Evolutionary conservation across 35 echinoderm and acorn worm genomes (phyloP).

Genomic region (Holothuria glaberrima): DNA sequence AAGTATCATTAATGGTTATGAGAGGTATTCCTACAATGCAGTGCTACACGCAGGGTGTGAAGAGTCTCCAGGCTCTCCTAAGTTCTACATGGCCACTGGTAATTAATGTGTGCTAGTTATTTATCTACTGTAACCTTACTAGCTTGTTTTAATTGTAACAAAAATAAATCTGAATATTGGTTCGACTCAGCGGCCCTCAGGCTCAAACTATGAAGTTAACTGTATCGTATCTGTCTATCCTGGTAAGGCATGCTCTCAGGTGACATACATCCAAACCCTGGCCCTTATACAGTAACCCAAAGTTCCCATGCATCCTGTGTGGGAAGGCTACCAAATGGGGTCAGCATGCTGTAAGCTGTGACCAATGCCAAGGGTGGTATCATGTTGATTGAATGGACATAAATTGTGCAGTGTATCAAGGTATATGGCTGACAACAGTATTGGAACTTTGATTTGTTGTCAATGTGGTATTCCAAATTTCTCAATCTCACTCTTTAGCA

Average conservation of each 20-base stretch:
- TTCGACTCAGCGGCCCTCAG: too few species aligned
- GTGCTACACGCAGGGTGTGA: too few species aligned
- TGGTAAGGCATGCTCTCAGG: conserved; percentile 30
- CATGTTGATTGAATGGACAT: conserved; percentile 58
- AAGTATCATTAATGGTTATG: too few species aligned
- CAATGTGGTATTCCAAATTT: conserved; percentile 48
- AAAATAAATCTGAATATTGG: too few species aligned
- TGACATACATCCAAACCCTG: conserved; percentile 53
- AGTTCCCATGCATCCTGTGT: conserved; percentile 43
- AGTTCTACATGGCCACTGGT: too few species aligned
- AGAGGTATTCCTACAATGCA: too few species aligned
- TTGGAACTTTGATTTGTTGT: conserved; percentile 25
- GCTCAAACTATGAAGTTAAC: neutral
- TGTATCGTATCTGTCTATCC: neutral
- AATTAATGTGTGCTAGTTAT: too few species aligned
- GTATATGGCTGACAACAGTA: neutral
- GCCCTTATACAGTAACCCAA: conserved; percentile 43
- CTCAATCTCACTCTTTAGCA: conserved; percentile 21
- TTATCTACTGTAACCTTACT: too few species aligned
- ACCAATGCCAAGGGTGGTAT: conserved; percentile 51
- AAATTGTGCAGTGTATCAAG: neutral
- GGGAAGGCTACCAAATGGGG: conserved; percentile 40
- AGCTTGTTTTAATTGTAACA: too few species aligned
- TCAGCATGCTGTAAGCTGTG: conserved; percentile 22
- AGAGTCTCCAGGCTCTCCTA: too few species aligned